Conservation (phyloP, 2,113 vertebrate genomes). For the Macroglossus sobrinus region DNA sequence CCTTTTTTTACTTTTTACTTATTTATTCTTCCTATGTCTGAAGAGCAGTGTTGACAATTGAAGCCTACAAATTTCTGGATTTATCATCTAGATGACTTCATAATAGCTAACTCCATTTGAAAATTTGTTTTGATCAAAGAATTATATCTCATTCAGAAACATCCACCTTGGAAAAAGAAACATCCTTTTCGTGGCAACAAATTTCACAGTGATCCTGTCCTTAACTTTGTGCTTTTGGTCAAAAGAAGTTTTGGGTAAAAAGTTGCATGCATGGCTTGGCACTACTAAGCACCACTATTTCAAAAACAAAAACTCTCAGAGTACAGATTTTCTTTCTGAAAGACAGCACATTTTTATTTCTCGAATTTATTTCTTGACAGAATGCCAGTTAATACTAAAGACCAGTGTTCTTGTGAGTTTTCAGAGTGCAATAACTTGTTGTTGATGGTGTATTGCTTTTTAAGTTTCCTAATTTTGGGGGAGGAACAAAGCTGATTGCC, state of each 20-base stretch:
- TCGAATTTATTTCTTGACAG: not conserved
- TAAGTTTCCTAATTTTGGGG: not conserved
- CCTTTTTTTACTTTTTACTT: not conserved
- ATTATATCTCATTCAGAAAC: not conserved
- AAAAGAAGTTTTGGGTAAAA: not conserved
- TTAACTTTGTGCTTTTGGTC: not conserved
- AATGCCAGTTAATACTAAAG: not conserved
- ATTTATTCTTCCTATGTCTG: not conserved
- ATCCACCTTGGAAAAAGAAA: not conserved
- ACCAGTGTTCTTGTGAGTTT: not conserved
- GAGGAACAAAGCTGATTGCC: not conserved
- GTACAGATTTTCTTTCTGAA: not conserved
- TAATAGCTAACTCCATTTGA: not conserved
- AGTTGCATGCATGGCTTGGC: not conserved
- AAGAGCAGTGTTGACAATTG: not conserved
- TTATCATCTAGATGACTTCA: not conserved
- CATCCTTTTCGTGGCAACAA: not conserved
- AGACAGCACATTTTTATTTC: not conserved
- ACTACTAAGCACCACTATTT: not conserved
- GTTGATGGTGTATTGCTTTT: not conserved
- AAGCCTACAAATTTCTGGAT: not conserved
- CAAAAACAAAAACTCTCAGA: not conserved
- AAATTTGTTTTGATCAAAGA: not conserved
- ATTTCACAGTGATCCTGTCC: not conserved
- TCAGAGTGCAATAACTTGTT: not conserved